A percentile compares a stretch with the other conserved stretches of the same genome.
phyloP scores from a whole-genome alignment of 2,888 invertebrate genomes.

The Auanema freiburgensis region DNA sequence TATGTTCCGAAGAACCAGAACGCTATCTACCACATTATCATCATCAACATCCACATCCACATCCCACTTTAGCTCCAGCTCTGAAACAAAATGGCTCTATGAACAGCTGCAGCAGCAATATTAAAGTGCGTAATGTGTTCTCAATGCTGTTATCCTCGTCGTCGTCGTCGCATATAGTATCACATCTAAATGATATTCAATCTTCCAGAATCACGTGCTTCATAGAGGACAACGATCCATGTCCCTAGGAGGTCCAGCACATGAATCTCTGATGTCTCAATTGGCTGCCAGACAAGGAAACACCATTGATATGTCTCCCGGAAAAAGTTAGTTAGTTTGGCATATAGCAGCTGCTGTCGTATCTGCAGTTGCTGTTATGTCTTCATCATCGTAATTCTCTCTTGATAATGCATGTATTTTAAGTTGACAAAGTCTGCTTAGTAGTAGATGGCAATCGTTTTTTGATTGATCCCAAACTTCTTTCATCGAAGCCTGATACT shows the following conservation, averaged over 20 bases:
- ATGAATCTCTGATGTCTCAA: conserved; percentile 58
- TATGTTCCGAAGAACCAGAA: too few species aligned
- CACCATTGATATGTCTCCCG: conserved; percentile 45
- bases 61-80: conserved; percentile 46
- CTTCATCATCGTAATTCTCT: neutral
- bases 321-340: conserved; percentile 23
- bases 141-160: neutral
- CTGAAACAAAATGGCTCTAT: conserved; percentile 37
- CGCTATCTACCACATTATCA: conserved; percentile 37
- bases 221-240: conserved; percentile 61
- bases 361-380: neutral
- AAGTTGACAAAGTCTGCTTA: conserved; percentile 75
- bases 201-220: conserved; percentile 33
- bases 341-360: neutral
- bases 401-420: too few species aligned
- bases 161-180: neutral
- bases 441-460: conserved; percentile 95
- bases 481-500: conserved; percentile 93
- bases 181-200: neutral
- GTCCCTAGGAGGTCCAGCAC: conserved; percentile 62
- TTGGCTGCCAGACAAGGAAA: conserved; percentile 29
- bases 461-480: conserved; percentile 87
- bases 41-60: too few species aligned
- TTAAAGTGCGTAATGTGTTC: neutral
- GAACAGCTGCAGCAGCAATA: neutral